phyloP scores from a whole-genome alignment of 2,113 vertebrate species.

The Platysternon megacephalum region DNA sequence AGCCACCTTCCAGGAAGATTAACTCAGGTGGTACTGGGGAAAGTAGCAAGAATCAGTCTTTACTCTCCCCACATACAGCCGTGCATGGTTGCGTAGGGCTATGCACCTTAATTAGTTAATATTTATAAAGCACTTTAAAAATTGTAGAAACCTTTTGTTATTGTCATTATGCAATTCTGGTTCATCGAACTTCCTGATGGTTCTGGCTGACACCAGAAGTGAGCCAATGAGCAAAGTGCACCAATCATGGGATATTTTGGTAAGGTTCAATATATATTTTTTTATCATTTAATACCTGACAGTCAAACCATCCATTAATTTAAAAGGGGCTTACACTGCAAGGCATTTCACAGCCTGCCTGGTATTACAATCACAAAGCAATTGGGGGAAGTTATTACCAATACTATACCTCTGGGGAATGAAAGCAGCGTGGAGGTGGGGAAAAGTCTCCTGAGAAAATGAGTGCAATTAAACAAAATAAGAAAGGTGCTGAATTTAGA shows the following conservation, averaged over 20 bases:
- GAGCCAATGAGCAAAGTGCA: not conserved
- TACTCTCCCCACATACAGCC: not conserved
- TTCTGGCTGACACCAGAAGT: not conserved
- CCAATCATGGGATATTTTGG: not conserved
- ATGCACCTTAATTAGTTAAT: not conserved
- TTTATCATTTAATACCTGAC: not conserved
- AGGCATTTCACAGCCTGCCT: not conserved
- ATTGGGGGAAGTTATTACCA: not conserved
- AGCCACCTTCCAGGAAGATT: not conserved
- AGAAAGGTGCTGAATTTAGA: not conserved
- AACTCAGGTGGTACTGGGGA: not conserved
- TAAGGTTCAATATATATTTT: not conserved
- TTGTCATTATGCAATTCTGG: not conserved
- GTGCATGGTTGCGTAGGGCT: accelerated
- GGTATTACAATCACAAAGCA: not conserved
- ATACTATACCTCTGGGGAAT: not conserved
- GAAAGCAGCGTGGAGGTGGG: not conserved
- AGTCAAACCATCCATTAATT: not conserved
- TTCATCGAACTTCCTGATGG: not conserved
- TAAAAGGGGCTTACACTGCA: not conserved
- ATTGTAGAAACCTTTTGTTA: not conserved
- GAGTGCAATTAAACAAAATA: not conserved
- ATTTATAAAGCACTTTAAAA: not conserved
- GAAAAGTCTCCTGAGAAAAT: not conserved
- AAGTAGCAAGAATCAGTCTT: not conserved